These are phyloP conservation scores for Chrysogorgia sp. DNA, from an alignment of 92 coral and sea anemone genomes.

Conservation along the genomic window DNA sequence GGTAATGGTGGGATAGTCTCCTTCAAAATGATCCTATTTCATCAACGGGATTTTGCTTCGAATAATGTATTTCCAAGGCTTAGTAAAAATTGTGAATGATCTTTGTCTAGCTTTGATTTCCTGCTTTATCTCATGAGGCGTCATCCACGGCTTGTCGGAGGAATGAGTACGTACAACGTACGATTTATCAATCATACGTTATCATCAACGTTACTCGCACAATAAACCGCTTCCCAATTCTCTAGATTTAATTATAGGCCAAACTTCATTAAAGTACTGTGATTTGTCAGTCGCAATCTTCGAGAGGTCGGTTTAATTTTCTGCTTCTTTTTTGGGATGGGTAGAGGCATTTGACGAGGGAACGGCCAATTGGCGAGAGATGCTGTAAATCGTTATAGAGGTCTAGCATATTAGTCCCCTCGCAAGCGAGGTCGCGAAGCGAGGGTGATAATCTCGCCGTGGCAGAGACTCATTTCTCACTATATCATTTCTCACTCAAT, in stretches of 20 bases:
- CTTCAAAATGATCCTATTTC: neutral
- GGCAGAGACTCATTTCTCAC: no score
- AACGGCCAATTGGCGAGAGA: slow-evolving; percentile 55
- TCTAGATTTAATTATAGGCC: slow-evolving; percentile 30
- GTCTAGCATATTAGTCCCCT: no score
- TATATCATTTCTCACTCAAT: no score
- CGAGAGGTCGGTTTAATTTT: slow-evolving; percentile 34
- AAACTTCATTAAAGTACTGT: slow-evolving; percentile 4
- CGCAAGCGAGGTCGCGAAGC: no score
- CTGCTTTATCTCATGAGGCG: neutral
- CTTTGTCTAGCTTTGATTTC: slow-evolving; percentile 23
- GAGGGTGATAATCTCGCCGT: no score
- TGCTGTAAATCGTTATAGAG: no score
- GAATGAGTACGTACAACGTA: neutral
- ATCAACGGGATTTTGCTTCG: neutral
- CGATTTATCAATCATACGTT: slow-evolving; percentile 11
- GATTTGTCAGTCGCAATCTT: slow-evolving; percentile 35
- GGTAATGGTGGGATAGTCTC: neutral
- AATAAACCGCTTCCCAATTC: slow-evolving; percentile 38
- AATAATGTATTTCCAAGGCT: neutral
- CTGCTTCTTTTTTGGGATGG: slow-evolving; percentile 28
- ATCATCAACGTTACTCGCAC: slow-evolving; percentile 22
- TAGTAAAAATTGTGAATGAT: slow-evolving; percentile 5
- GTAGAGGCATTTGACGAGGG: slow-evolving; percentile 52
- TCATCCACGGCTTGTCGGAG: slow-evolving; percentile 18